Conservation (phyloP, 2,113 vertebrate species). For the Cyphomyrus plagiostoma region DNA sequence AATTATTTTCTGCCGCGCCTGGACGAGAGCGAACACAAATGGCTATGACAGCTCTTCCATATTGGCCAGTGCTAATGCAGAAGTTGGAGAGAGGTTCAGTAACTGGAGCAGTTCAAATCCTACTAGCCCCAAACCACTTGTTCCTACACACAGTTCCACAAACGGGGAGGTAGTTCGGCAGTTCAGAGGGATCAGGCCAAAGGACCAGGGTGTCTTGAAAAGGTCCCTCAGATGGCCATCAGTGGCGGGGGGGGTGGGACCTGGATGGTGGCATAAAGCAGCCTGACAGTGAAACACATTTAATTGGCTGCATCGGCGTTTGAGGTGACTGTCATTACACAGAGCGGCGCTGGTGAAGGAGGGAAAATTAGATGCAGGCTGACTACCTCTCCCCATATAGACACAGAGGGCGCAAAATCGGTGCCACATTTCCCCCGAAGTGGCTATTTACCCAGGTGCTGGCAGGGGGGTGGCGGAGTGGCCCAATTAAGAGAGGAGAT, state of each 20-base stretch:
- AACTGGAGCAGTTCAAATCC: background rate
- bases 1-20: background rate
- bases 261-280: background rate
- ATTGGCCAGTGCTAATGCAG: background rate
- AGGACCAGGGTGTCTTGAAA: background rate
- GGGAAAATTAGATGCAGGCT: background rate
- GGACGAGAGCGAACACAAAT: background rate
- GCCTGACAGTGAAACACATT: constrained; percentile 10
- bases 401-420: background rate
- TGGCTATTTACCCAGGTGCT: background rate
- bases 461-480: background rate
- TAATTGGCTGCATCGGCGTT: constrained; percentile 14
- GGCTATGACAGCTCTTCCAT: background rate
- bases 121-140: background rate
- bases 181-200: background rate
- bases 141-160: background rate
- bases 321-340: constrained; percentile 9
- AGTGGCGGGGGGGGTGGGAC: background rate
- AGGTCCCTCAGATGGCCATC: background rate
- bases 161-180: background rate
- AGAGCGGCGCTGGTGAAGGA: background rate
- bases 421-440: background rate
- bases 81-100: background rate
- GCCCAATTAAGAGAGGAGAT: constrained; percentile 7
- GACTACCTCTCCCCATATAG: background rate